Evolutionary conservation across 1,140 invertebrate species (phyloP), one percentile per base, ranked within the genome.

Genomic region (Acromyrmex echinatior): DNA sequence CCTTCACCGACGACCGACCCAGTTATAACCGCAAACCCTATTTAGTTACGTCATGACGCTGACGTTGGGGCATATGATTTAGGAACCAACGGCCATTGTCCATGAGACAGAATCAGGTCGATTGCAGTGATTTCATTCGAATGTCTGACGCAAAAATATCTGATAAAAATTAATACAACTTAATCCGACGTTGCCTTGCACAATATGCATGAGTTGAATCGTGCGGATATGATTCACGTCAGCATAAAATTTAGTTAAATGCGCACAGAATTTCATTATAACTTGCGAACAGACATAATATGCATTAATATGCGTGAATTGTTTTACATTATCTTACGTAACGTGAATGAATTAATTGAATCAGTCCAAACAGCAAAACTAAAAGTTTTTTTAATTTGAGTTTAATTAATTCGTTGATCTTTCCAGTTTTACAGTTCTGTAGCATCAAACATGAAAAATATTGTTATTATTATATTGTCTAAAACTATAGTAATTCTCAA

Each of bases 1-100:
- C 68, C 80, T 56, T 21, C 68, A 82, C 70, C 25, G 25, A 68
- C 51, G 18, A 82, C 66, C 68, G 70, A 82, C 80, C 70, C 56
- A 74, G 80, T 82, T 82, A 82, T 74, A 82, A 82, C 80, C 68
- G 68, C 80, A 82, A 82, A 82, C 68, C 80, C 80, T 74, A 82
- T 82, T 82, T 82, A 82, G 68, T 62, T 82, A 82, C 66, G 70
- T 82, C 80, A 82, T 82, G 39, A 82, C 39, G 65, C n/a, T 81
- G 78, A 81, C 31, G 68, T 21, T 39, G 53, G 12, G 68, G 39
- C 56, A 74, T 25, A 39, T 82, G 80, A 82, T 82, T 82, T 82
- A 82, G 80, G 56, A 74, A 74, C 68, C 25, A 39, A 31, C 53
- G 80, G 68, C 68, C 25, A 74, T 74, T 82, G 80, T 82, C 68